phyloP scores from a whole-genome alignment of 1,140 invertebrate species.

The Drosophila rhopaloa region DNA sequence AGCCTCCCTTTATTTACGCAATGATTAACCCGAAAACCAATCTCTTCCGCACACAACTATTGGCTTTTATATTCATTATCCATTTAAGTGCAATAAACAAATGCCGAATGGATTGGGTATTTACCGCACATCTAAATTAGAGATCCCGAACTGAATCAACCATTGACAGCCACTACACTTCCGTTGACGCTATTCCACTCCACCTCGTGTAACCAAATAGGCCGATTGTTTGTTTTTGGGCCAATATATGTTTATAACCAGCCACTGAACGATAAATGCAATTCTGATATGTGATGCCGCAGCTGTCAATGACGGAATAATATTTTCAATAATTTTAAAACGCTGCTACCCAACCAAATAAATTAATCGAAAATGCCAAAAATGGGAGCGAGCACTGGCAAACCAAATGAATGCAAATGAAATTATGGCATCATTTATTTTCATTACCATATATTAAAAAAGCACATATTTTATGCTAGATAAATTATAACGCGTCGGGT shows the following conservation, averaged over 20 bases:
- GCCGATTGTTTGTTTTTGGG: conserved; percentile 62
- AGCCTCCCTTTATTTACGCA: conserved; percentile 12
- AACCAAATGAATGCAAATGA: conserved; percentile 37
- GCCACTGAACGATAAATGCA: conserved; percentile 49
- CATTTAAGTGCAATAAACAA: conserved; percentile 72
- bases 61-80: conserved; percentile 51
- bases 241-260: conserved; percentile 28
- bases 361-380: conserved; percentile 43
- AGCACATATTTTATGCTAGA: conserved; percentile 19
- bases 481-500: conserved; percentile 5
- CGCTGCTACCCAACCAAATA: conserved; percentile 38
- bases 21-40: conserved; percentile 11
- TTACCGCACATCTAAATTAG: conserved; percentile 77
- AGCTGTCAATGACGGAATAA: conserved; percentile 75
- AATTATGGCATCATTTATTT: conserved; percentile 43
- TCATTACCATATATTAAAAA: conserved; percentile 19
- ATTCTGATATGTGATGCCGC: conserved; percentile 62
- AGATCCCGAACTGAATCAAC: conserved; percentile 55
- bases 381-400: conserved; percentile 3
- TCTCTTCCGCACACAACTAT: conserved; percentile 2
- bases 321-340: conserved; percentile 77
- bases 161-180: conserved; percentile 30
- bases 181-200: conserved; percentile 1
- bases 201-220: conserved; percentile 43
- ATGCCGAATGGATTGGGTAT: conserved; percentile 32